Conservation (phyloP, 1,140 invertebrate species). For the Rhagoletis zephyria region DNA sequence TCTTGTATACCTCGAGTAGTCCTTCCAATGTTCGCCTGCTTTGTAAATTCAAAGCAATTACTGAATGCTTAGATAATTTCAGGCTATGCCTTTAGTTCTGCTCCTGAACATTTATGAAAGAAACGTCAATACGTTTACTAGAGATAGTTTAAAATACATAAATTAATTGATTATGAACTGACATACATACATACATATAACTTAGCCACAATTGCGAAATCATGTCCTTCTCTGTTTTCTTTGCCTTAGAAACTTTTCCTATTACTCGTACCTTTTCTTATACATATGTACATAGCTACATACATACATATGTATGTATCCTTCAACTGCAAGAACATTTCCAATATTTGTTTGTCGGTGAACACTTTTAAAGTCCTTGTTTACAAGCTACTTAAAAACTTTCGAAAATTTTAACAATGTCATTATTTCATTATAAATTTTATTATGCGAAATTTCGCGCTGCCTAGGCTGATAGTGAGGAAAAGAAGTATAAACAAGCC, state of each 20-base stretch:
- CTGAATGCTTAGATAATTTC: too few relatives aligned
- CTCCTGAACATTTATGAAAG: too few relatives aligned
- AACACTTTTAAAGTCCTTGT: constrained; percentile 19
- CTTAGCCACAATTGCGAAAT: neutral
- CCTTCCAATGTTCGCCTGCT: too few relatives aligned
- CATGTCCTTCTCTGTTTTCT: neutral
- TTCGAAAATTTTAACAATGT: constrained; percentile 36
- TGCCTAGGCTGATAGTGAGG: neutral
- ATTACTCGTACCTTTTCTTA: neutral
- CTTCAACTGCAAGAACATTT: neutral
- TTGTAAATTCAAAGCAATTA: too few relatives aligned
- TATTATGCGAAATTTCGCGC: constrained; percentile 43
- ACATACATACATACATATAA: too few relatives aligned
- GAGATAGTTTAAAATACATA: too few relatives aligned
- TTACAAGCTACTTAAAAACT: constrained; percentile 52
- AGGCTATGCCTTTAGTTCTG: too few relatives aligned
- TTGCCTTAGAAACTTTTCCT: neutral
- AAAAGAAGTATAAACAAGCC: neutral
- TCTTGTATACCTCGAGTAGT: too few relatives aligned
- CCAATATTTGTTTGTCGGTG: neutral
- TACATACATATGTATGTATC: too few relatives aligned
- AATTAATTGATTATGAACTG: too few relatives aligned
- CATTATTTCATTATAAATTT: constrained; percentile 53
- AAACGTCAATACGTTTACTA: too few relatives aligned
- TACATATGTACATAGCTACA: neutral